Conservation (phyloP, 2,888 invertebrate species). For the Metallyticus violacea region DNA sequence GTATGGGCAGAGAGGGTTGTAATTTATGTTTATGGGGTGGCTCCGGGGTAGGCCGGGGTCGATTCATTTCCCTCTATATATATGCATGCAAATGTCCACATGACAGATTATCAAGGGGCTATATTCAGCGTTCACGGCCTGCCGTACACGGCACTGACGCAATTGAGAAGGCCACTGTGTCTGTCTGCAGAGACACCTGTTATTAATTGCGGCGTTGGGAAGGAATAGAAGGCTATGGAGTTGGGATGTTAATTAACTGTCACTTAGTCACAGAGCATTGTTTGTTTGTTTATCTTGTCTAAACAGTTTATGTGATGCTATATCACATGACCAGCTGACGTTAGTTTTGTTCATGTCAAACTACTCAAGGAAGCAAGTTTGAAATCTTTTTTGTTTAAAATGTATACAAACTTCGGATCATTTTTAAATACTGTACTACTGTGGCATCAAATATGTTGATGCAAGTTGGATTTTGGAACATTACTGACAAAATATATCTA, state of each 20-base stretch:
- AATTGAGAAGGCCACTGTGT: neutral
- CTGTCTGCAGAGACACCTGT: neutral
- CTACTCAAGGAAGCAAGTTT: too few relatives aligned
- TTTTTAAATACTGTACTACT: too few relatives aligned
- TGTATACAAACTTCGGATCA: too few relatives aligned
- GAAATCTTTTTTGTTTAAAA: too few relatives aligned
- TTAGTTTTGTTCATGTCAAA: too few relatives aligned
- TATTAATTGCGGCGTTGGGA: neutral
- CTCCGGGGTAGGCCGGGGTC: neutral
- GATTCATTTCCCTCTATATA: neutral
- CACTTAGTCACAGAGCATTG: neutral
- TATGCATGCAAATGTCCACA: slow-evolving; percentile 11
- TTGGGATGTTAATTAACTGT: too few relatives aligned
- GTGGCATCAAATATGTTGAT: too few relatives aligned
- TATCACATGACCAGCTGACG: too few relatives aligned
- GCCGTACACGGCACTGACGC: neutral
- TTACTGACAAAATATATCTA: too few relatives aligned
- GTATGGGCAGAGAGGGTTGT: neutral
- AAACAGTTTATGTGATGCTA: too few relatives aligned
- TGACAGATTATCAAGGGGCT: slow-evolving; percentile 7
- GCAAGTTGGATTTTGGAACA: too few relatives aligned
- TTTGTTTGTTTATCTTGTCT: neutral
- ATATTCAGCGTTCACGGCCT: neutral
- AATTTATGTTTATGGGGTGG: neutral
- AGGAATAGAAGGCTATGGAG: neutral